Evolutionary conservation across 2,797 vertebrate genomes (phyloP).

Genomic region (Pseudomugil gertrudae): DNA sequence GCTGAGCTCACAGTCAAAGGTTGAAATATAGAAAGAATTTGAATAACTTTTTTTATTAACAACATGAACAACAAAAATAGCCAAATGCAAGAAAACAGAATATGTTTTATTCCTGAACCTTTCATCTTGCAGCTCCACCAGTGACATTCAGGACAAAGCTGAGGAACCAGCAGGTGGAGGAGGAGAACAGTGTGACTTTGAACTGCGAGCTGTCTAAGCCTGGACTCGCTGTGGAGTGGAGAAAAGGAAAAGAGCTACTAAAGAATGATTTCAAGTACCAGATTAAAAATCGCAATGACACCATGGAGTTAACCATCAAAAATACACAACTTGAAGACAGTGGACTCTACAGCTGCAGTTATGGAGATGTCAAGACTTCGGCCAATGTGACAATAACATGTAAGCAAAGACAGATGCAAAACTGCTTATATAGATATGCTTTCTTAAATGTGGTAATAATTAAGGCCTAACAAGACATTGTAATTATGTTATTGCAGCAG

Average conservation of each 20-base stretch:
- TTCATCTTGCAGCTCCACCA: slow-evolving; percentile 71
- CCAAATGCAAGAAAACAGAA: neutral
- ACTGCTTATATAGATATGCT: neutral
- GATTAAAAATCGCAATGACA: slow-evolving; percentile 79
- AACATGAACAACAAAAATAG: neutral
- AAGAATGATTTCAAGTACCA: slow-evolving; percentile 86
- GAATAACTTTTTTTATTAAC: neutral
- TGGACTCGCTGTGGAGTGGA: slow-evolving; percentile 86
- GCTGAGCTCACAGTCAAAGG: slow-evolving; percentile 86
- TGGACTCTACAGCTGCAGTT: slow-evolving; percentile 88
- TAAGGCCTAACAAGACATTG: neutral
- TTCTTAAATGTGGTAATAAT: neutral
- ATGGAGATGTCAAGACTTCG: slow-evolving; percentile 83
- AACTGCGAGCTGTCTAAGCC: slow-evolving; percentile 86
- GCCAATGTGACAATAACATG: slow-evolving; percentile 87
- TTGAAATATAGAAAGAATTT: slow-evolving; percentile 58
- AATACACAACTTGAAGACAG: slow-evolving; percentile 84
- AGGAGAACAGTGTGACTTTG: slow-evolving; percentile 79
- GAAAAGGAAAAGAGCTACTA: slow-evolving; percentile 84
- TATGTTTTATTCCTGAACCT: neutral
- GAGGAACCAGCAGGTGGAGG: slow-evolving; percentile 84
- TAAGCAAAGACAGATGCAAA: slow-evolving; percentile 66
- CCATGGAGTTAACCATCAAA: slow-evolving; percentile 85
- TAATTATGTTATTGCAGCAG: neutral
- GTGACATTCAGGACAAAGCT: slow-evolving; percentile 85